Evolutionary conservation across 2,888 invertebrate species (phyloP), one percentile per base, ranked within the genome.

Genomic region (Ceriagrion tenellum): DNA sequence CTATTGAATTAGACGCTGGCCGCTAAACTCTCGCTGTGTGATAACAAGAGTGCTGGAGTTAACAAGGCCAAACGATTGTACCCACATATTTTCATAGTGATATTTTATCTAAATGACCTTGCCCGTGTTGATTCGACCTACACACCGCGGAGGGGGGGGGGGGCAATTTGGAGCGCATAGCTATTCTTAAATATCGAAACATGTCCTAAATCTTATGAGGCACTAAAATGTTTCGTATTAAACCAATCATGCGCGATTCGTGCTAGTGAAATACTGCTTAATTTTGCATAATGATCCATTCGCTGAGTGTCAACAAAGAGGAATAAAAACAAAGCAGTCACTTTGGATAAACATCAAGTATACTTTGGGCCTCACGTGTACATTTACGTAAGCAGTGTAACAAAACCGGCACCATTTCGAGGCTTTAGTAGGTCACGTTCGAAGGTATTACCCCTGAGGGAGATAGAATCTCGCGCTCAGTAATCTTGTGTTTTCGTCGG

Each of bases 61-160:
- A 47, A 93, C 93, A 93, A 93, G 93, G 93, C 55, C 93, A 93
- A 69, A 93, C 40, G 93, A 93, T 69, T 69, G 40, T 93, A 69
- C 93, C 93, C 63, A 69, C 69, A 74, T 93, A 93, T 93, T 93
- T 93, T 93, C 93, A 63, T 63, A 26, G 89, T 93, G 63, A 69
- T 93, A 93, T 93, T 93, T 93, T 93, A 93, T 69, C 93, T 69
- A 93, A 93, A 93, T 93, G 93, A 93, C 93, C 93, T 93, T 93
- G 93, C 69, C n/a, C 93, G 47, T 69, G 69, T 93, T 89, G 89
- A 26, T 89, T 47, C 93, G 93, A 93, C 63, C 63, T 69, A 63
- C 93, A 47, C 63, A 47, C 93, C 69, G 93, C 47, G 69, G 47
- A 26, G 47, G 74, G 18, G 55, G 16, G 69, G 35, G 81, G 81